phyloP scores from a whole-genome alignment of 1,140 invertebrate genomes.

The honey bee (Apis mellifera) region DNA sequence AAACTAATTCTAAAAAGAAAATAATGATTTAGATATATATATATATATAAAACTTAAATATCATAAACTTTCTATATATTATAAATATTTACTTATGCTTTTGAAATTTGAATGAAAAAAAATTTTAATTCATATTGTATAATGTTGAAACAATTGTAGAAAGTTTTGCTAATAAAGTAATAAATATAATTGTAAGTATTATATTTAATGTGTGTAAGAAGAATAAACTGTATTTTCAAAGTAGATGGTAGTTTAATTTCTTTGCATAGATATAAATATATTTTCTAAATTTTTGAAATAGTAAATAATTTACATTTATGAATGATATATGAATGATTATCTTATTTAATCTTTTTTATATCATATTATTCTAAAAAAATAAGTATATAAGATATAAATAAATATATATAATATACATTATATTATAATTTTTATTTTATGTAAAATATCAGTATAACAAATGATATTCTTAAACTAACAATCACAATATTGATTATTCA shows the following conservation, averaged over 20 bases:
- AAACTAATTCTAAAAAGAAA: not conserved
- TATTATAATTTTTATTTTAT: not conserved
- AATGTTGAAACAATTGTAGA: not conserved
- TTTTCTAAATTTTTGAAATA: not conserved
- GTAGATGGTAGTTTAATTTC: not conserved
- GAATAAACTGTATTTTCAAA: conserved; percentile 41
- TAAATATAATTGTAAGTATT: conserved; percentile 18
- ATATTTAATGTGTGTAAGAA: conserved; percentile 35
- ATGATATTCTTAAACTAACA: conserved; percentile 21
- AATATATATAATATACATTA: too few relatives aligned
- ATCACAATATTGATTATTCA: conserved; percentile 44
- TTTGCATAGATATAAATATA: not conserved
- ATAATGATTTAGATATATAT: not conserved
- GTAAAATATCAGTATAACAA: conserved; percentile 3
- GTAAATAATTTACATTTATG: not conserved
- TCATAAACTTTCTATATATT: not conserved
- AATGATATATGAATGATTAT: not conserved
- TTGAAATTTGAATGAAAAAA: not conserved
- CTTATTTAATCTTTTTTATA: not conserved
- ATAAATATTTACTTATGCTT: conserved; percentile 24
- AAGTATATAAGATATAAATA: not conserved
- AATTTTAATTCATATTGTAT: conserved; percentile 7
- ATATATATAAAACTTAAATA: not conserved
- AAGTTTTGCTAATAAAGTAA: not conserved
- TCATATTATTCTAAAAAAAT: not conserved